Base-by-base conservation (phyloP, 2,888 invertebrate species). In the Monopis laevigella region DNA sequence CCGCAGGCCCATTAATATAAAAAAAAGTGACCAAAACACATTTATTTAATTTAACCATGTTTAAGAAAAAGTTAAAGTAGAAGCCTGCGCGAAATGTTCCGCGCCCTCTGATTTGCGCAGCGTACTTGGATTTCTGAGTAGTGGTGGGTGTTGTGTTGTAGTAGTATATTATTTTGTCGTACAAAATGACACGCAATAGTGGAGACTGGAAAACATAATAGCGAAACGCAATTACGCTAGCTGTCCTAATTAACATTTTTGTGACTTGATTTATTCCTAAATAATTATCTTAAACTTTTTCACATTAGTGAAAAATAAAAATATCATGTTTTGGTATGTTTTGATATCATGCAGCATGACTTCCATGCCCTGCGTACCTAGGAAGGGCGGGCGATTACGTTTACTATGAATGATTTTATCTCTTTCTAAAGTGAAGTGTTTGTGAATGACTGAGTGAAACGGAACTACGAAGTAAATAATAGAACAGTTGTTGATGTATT, bases 401-500 rank as follows among this genome's bases (percentile, higher is more conserved):
- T 77, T 77, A 77, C 75, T 78, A 78, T 78, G 78, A 80, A 78
- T 80, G 78, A 78, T 77, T 78, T 78, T 75, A 78, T 80, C 78
- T 80, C 78, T 77, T 77, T 80, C 78, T 78, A 75, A 73, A 77
- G 70, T 71, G 56, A 59, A 68, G 73, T 74, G 67, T 71, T 74
- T 74, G 75, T 78, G 78, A 78, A 78, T 78, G 78, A 77, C 75
- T 63, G 77, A 75, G 77, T 74, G 74, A 73, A 77, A 41, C 39
- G 24, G 72, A 70, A 75, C 75, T 74, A 11, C 72, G 64, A 65
- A 75, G 77, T 70, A 73, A 75, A 67, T 74, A 69, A 73, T 71
- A 69, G 71, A 68, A 69, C 69, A 65, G 67, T 32, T 75, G 71
- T 78, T 70, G 67, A 66, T 75, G 66, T 74, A 66, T 70, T 73